Base-by-base conservation (phyloP, 1,140 invertebrate species). In the Formica exsecta region DNA sequence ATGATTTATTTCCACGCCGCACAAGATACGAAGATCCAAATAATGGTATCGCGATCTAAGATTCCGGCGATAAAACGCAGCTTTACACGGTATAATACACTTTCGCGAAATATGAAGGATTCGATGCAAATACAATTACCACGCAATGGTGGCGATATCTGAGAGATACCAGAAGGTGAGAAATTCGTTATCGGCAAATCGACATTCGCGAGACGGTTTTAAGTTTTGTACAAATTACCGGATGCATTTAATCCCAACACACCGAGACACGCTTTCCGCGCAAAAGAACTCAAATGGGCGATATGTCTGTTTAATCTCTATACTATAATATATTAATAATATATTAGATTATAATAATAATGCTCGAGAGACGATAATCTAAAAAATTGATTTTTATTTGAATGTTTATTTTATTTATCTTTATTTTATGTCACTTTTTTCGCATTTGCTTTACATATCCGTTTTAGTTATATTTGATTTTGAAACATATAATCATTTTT, bases 211-310 rank as follows among this genome's bases (percentile, higher is more conserved):
- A 11, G 57, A 44, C 44, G 66, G 66, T 81, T 87, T 59, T 32
- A 74, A 66, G n/a, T 19, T 77, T 65, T 68, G 38, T 59, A 74
- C 51, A 83, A 83, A 83, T 83, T 80, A 51, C 22, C 57, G 54
- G 19, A 9, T n/a, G 48, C 22, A 51, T 66, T 86, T 44, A 48
- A 86, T 59, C 7, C 22, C 19, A 16, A 41, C 66, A 22, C 44
- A 54, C 22, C 22, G 36, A 76, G 65, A 59, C 11, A 22, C 29
- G 29, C 22, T 22, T 22, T 22, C 22, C 22, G 22, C 25, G 25
- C 25, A 29, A 29, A 29, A 29, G 25, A 29, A 29, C 0, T 0
- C 25, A 29, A 29, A 29, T 29, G 25, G 25, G 0, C 25, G 25
- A 29, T 29, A 29, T 29, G 25, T 29, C 1, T 29, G 0, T 29